Evolutionary conservation across 2,113 vertebrate species (phyloP).

Genomic region (Taurulus bubalis): DNA sequence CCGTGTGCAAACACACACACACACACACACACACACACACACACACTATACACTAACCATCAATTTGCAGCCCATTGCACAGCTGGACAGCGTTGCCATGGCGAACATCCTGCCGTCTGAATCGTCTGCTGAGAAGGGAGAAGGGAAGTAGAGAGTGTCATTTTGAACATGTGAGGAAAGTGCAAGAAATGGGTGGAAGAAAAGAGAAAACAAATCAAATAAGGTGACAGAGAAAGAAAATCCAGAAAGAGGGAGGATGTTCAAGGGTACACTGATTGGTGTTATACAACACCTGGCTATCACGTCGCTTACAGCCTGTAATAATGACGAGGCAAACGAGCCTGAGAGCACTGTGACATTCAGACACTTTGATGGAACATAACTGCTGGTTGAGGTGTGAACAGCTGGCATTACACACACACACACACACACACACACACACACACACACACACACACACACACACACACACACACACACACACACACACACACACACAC

Average conservation of each 20-base stretch:
- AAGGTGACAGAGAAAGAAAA: slow-evolving; percentile 25
- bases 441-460: not conserved
- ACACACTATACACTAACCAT: slow-evolving; percentile 84
- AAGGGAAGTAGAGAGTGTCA: slow-evolving; percentile 29
- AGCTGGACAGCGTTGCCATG: slow-evolving; percentile 97
- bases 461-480: slow-evolving; percentile 1
- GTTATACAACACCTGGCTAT: slow-evolving; percentile 47
- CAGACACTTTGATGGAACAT: slow-evolving; percentile 22
- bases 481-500: not conserved
- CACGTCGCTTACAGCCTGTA: slow-evolving; percentile 25
- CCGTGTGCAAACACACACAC: slow-evolving; percentile 22
- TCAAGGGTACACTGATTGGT: slow-evolving; percentile 38
- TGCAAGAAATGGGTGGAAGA: slow-evolving; percentile 11
- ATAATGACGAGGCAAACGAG: slow-evolving; percentile 37
- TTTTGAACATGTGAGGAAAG: slow-evolving; percentile 50
- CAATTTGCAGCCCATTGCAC: slow-evolving; percentile 94
- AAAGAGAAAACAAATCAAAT: slow-evolving; percentile 20
- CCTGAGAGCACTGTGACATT: slow-evolving; percentile 50
- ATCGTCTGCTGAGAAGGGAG: slow-evolving; percentile 84
- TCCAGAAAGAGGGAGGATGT: not conserved
- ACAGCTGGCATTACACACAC: slow-evolving; percentile 28
- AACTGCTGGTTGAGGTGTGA: slow-evolving; percentile 45
- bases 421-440: slow-evolving; percentile 1
- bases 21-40: slow-evolving; percentile 29
- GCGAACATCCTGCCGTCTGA: slow-evolving; percentile 95